A percentile compares a stretch with the other conserved stretches of the same genome.
Evolutionary conservation across 2,113 vertebrate species (phyloP).

Genomic region (Myodes glareolus): DNA sequence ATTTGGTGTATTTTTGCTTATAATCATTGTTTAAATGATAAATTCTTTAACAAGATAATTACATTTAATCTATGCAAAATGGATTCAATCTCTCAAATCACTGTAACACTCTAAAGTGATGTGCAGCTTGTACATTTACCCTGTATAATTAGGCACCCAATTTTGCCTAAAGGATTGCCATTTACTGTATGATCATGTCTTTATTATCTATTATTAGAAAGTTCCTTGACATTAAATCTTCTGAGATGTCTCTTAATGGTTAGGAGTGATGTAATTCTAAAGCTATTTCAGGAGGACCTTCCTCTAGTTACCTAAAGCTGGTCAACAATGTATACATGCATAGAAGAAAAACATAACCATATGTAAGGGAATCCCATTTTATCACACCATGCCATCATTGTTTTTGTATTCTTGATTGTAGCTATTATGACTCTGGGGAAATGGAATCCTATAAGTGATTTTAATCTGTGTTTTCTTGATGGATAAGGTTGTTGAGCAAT

Average conservation of each 20-base stretch:
- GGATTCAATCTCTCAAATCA: neutral
- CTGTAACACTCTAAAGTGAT: neutral
- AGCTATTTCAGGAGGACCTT: neutral
- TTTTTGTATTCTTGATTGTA: neutral
- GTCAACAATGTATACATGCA: neutral
- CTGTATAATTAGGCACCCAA: neutral
- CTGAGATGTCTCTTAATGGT: neutral
- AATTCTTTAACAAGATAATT: neutral
- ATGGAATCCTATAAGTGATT: neutral
- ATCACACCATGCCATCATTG: neutral
- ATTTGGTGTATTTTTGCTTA: neutral
- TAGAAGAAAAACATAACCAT: neutral
- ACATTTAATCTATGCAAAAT: neutral
- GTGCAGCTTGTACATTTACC: neutral
- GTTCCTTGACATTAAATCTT: neutral
- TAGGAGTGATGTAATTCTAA: neutral
- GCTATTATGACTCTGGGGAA: neutral
- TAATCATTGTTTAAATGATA: neutral
- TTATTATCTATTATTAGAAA: neutral
- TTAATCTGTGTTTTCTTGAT: neutral
- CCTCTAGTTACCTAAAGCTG: neutral
- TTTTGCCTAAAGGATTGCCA: neutral
- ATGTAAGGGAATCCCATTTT: neutral
- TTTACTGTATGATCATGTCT: neutral
- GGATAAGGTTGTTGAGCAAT: neutral